These are phyloP conservation scores for Agelas oroides DNA, from an alignment of 37 sponge, comb jelly and placozoan species.

Conservation along the genomic window DNA sequence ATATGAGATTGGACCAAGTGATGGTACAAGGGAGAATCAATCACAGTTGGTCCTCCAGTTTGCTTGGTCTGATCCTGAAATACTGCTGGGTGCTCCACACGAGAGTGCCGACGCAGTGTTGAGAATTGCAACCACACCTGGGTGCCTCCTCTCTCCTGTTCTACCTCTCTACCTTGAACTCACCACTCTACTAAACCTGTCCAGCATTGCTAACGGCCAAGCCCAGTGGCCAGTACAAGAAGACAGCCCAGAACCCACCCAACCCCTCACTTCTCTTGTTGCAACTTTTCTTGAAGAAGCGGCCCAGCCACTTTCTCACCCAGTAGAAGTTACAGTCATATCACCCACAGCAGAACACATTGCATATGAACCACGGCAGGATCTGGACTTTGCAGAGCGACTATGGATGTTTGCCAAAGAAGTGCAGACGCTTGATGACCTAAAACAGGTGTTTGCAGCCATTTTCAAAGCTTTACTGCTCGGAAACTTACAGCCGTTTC, in stretches of 20 bases:
- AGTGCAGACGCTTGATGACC: constrained; percentile 41
- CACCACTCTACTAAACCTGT: constrained; percentile 26
- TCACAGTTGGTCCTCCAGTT: constrained; percentile 42
- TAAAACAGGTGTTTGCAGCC: constrained; percentile 23
- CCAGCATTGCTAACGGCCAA: constrained; percentile 17
- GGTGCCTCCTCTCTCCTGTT: constrained; percentile 44
- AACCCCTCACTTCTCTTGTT: neutral
- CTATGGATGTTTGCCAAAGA: constrained; percentile 65
- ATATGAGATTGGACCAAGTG: constrained; percentile 19
- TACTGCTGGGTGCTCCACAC: constrained; percentile 41
- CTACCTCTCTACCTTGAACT: constrained; percentile 48
- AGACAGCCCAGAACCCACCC: neutral
- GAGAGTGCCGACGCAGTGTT: constrained; percentile 44
- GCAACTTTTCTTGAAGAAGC: constrained; percentile 37
- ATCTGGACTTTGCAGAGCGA: constrained; percentile 64
- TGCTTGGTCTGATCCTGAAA: constrained; percentile 35
- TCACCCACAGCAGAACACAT: constrained; percentile 41
- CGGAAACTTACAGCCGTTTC: constrained; percentile 57
- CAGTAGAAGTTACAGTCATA: constrained; percentile 39
- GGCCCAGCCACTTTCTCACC: neutral
- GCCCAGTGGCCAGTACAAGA: constrained; percentile 36
- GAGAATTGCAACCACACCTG: constrained; percentile 50
- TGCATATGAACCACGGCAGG: constrained; percentile 27
- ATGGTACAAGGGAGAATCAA: neutral
- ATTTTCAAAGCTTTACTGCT: constrained; percentile 58